Evolutionary conservation across 35 echinoderm and acorn worm genomes (phyloP).

Genomic region (Ophiothrix spiculata): DNA sequence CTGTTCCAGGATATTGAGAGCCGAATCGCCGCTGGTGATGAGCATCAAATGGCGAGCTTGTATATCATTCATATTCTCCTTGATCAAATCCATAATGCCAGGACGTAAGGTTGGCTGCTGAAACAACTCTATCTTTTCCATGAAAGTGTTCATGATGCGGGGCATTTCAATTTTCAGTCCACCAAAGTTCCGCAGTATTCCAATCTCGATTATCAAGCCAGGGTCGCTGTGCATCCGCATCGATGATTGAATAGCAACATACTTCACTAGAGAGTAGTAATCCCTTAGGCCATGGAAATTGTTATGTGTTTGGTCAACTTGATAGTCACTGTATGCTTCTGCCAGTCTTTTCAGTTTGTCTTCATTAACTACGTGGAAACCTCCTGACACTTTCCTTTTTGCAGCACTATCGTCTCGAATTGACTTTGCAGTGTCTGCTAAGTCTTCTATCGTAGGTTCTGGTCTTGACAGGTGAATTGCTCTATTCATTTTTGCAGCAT

Average conservation of each 20-base stretch:
- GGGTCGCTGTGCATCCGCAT: background rate
- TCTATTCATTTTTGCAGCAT: constrained; percentile 59
- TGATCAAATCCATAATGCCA: constrained; percentile 15
- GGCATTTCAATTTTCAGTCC: constrained; percentile 22
- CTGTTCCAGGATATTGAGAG: constrained; percentile 31
- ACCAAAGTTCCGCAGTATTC: constrained; percentile 43
- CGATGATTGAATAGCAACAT: constrained; percentile 10
- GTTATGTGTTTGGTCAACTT: background rate
- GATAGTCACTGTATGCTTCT: constrained; percentile 23
- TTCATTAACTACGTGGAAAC: background rate
- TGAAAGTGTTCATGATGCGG: constrained; percentile 36
- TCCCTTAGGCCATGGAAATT: constrained; percentile 46
- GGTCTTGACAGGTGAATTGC: constrained; percentile 38
- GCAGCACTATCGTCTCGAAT: constrained; percentile 24
- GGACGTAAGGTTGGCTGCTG: constrained; percentile 3
- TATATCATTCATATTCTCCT: constrained; percentile 32
- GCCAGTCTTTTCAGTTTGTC: constrained; percentile 26
- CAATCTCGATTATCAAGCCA: background rate
- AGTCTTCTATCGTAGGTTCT: constrained; percentile 32
- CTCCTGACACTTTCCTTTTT: background rate
- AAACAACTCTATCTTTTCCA: background rate
- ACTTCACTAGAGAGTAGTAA: constrained; percentile 42
- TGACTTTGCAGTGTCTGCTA: constrained; percentile 38
- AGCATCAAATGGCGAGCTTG: constrained; percentile 43
- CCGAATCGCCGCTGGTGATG: constrained; percentile 42